Evolutionary conservation across 2,113 vertebrate genomes (phyloP), one percentile per base, ranked within the genome.

Genomic region (Daphoenositta chrysoptera): DNA sequence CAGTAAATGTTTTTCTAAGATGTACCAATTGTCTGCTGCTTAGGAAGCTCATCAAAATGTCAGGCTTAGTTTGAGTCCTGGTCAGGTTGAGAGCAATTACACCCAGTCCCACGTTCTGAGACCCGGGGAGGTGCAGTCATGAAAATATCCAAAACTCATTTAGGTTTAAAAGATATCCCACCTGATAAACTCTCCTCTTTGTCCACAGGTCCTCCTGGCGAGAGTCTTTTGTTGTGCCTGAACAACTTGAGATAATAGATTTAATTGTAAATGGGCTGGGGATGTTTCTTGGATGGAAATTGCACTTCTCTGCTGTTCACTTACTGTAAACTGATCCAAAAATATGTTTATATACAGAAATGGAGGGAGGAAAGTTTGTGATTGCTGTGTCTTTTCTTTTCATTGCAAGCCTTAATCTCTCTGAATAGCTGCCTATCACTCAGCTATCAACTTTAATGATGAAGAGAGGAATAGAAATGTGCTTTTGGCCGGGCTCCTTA

Each of bases 401-500:
- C 78, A 28, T 54, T 88, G 37, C 45, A 61, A 93, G 47, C 40
- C 69, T 82, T 92, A 90, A 71, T 96, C 91, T 73, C 60, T 16
- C 33, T 86, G 88, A 94, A 92, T 80, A 89, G 81, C 81, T 96
- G 88, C 81, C 73, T 79, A 93, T 95, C 90, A 93, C 84, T 65
- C 54, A 94, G 69, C 68, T 78, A 94, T 94, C 88, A 90, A 69
- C 26, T 84, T 90, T 95, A 96, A 96, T 94, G 90, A 96, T 81
- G 76, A 87, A 64, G 80, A 90, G 95, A 93, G 89, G 73, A 96
- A 71, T 2, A 83, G 95, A 90, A 95, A 91, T 78, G 56, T 84
- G 58, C 72, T 87, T 96, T 94, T 90, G 89, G 65, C 86, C 87
- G 79, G 80, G 53, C 58, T 94, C 58, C 63, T 90, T 66, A 91